Evolutionary conservation across 2,888 invertebrate genomes (phyloP), one percentile per base, ranked within the genome.

Genomic region (Thymelicus acteon): DNA sequence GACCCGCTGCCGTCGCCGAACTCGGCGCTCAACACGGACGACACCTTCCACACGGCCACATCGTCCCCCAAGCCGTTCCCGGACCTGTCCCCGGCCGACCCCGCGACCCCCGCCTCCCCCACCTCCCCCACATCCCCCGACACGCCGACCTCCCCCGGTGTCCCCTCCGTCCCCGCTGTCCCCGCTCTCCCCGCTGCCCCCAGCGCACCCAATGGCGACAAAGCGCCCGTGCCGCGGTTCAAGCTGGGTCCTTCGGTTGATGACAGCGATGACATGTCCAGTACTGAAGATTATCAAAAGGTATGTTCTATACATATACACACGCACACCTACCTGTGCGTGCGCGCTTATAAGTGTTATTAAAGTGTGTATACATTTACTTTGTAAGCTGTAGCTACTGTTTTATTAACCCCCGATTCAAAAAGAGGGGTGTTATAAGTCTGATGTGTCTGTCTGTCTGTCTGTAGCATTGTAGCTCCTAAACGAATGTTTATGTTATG

Each of bases 41-140:
- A 96, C 79, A 96, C 96, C 0, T 97, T 96, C 89, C 97, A 97
- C 88, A 97, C 97, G 24, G 97, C 97, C 0, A 94, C 96, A 7
- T 79, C 75, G 6, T 73, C 80, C 15, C 75, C 80, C 48, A 72
- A 73, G 74, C 77, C 76, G 10, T 79, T 80, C 72, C 81, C 78
- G n/a, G 80, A 75, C 47, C 76, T 77, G 10, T 77, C 81, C 48
- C 75, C 85, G 12, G 77, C 83, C 39, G 31, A 31, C 31, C 75
- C 82, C 60, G 75, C 80, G 19, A 75, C 82, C 8, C 73, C 78
- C 61, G 68, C 76, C 60, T 65, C 79, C 8, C 75, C 68, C 37
- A 66, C 64, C 40, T 71, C 77, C 24, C 75, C 68, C 37, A 66
- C 64, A 39, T 71, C 77, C 24, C 61, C 61, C 10, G 7, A 37